Conservation (phyloP, 2,113 vertebrate species). For the Pollimyrus isidori region DNA sequence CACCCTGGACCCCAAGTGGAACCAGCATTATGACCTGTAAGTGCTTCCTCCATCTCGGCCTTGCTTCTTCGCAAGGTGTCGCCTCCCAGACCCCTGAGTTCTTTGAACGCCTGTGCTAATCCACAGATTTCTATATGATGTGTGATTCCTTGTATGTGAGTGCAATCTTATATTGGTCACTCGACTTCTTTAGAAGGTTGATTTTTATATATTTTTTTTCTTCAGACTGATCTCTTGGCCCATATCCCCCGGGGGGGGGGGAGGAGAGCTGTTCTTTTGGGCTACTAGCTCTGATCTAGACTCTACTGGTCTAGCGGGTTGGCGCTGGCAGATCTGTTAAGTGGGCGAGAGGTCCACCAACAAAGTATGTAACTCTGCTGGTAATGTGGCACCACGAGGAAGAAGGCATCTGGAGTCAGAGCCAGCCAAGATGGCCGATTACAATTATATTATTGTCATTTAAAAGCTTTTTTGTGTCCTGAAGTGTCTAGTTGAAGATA, state of each 20-base stretch:
- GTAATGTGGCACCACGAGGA: not conserved
- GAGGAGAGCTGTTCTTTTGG: too few species aligned
- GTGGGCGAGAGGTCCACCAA: not conserved
- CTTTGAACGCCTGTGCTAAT: not conserved
- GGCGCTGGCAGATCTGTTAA: not conserved
- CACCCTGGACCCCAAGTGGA: slow-evolving; percentile 98
- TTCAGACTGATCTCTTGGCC: not conserved
- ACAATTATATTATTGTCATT: not conserved
- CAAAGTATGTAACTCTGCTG: not conserved
- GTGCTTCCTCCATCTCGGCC: slow-evolving; percentile 33
- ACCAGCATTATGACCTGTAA: slow-evolving; percentile 99
- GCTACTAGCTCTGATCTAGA: not conserved
- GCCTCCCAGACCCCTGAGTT: not conserved
- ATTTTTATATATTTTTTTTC: not conserved
- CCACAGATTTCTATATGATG: not conserved
- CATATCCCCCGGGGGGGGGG: not conserved
- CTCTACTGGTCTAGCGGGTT: not conserved
- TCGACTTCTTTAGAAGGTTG: not conserved
- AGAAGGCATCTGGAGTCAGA: not conserved
- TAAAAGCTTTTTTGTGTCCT: not conserved
- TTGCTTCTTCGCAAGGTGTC: not conserved
- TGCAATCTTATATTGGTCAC: not conserved
- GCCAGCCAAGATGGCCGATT: not conserved
- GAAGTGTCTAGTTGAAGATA: not conserved
- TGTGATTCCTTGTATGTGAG: not conserved